Base-by-base conservation (phyloP, 2,888 invertebrate genomes). In the Syrphus vitripennis region DNA sequence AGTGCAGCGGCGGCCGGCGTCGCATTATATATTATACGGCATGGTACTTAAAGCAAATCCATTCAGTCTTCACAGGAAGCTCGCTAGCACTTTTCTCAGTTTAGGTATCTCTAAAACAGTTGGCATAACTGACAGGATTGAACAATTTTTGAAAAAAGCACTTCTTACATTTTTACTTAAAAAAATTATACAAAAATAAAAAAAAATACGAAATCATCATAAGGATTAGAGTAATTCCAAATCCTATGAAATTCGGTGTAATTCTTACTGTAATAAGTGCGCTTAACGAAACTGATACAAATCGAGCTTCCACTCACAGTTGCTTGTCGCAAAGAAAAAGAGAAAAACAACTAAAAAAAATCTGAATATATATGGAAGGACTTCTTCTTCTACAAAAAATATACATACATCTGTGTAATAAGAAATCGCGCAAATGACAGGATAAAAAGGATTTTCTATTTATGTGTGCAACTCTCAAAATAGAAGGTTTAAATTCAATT, bases 401-500 rank as follows among this genome's bases (percentile, higher is more conserved):
- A 75, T 3, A 48, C 1, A 61, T 69, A 70, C n/a, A n/a, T n/a
- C n/a, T n/a, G n/a, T 74, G 74, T 77, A 84, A 80, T 76, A 77
- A 65, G 75, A 87, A 87, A 79, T 83, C 75, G 83, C 87, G 83
- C 74, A 87, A 87, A 87, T 87, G 83, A 87, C 78, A 82, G 83
- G 87, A 87, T 87, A 87, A 87, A 87, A 76, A 87, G 87, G 87
- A 87, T 87, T 87, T 87, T 67, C 87, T 87, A 87, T 87, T 87
- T 87, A 87, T 83, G 72, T 86, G 72, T 76, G 81, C 74, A 76
- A 70, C 72, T 80, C 81, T 75, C 67, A 77, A 63, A 87, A 88
- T 83, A 83, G 83, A 81, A 84, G 87, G 83, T 87, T 88, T 87
- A 87, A 88, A 88, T 87, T 88, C 87, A 83, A 87, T 88, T 88